Conservation (phyloP, 2,113 vertebrate species). For the Hepsetus odoe region DNA sequence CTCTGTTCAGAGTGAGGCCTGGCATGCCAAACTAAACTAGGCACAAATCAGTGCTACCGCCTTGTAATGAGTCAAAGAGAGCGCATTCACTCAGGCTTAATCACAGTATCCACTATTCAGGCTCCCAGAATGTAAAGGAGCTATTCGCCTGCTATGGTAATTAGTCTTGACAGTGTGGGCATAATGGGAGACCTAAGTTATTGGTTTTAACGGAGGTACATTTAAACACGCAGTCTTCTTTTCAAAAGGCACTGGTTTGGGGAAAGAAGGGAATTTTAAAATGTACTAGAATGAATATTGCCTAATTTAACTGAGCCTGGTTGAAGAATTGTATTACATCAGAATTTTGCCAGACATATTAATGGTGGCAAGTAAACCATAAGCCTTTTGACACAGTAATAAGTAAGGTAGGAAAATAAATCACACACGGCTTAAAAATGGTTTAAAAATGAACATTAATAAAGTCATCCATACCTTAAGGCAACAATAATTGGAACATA, state of each 20-base stretch:
- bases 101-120: conserved; percentile 58
- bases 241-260: conserved; percentile 6
- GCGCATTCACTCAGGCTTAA: conserved; percentile 65
- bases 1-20: conserved; percentile 3
- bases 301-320: background rate
- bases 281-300: background rate
- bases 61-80: conserved; percentile 42
- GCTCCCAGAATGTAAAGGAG: conserved; percentile 22
- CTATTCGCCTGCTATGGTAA: conserved; percentile 53
- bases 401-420: no score
- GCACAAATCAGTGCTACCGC: background rate
- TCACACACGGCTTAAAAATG: no score
- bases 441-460: no score
- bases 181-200: conserved; percentile 7
- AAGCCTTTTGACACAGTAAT: no score
- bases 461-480: no score
- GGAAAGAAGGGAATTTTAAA: background rate
- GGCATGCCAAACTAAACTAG: conserved; percentile 10
- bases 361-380: background rate
- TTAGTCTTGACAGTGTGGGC: conserved; percentile 56
- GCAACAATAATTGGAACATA: no score
- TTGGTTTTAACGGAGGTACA: background rate
- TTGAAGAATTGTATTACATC: conserved; percentile 17
- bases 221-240: conserved; percentile 14
- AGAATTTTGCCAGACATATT: background rate